phyloP scores from a whole-genome alignment of 2,113 vertebrate species.

The Isichthys henryi region DNA sequence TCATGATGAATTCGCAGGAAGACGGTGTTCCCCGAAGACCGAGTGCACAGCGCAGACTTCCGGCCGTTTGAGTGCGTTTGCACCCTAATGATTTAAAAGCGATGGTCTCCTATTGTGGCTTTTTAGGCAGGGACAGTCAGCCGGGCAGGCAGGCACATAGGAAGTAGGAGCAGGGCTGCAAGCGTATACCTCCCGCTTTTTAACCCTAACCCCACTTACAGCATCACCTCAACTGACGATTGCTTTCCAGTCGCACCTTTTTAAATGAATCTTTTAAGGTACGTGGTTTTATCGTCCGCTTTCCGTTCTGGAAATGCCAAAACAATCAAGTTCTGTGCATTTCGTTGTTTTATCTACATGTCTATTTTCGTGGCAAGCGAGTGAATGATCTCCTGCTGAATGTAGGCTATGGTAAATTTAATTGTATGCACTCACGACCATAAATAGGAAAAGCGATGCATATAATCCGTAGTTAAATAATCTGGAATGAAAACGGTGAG shows the following conservation, averaged over 20 bases:
- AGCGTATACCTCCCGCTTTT: conserved; percentile 9
- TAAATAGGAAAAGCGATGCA: not conserved
- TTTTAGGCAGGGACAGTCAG: conserved; percentile 12
- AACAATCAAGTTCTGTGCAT: not conserved
- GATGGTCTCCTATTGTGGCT: conserved; percentile 17
- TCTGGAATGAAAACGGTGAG: not conserved
- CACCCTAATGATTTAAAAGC: not conserved
- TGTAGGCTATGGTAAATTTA: not conserved
- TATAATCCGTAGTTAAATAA: not conserved
- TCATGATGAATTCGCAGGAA: not conserved
- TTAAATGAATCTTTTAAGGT: conserved; percentile 73
- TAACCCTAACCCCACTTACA: not conserved
- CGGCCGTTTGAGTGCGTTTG: not conserved
- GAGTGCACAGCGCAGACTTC: conserved; percentile 5
- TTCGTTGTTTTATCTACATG: not conserved
- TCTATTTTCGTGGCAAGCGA: not conserved
- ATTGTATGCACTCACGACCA: not conserved
- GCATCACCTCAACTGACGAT: conserved; percentile 38
- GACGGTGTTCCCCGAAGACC: conserved; percentile 2
- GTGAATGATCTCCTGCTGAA: not conserved
- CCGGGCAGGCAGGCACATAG: not conserved
- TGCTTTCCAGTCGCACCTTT: conserved; percentile 44
- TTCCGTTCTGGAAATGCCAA: not conserved
- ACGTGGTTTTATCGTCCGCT: conserved; percentile 21
- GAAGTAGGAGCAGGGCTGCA: not conserved